Evolutionary conservation across 2,113 vertebrate genomes (phyloP).

Genomic region (Varanus komodoensis): DNA sequence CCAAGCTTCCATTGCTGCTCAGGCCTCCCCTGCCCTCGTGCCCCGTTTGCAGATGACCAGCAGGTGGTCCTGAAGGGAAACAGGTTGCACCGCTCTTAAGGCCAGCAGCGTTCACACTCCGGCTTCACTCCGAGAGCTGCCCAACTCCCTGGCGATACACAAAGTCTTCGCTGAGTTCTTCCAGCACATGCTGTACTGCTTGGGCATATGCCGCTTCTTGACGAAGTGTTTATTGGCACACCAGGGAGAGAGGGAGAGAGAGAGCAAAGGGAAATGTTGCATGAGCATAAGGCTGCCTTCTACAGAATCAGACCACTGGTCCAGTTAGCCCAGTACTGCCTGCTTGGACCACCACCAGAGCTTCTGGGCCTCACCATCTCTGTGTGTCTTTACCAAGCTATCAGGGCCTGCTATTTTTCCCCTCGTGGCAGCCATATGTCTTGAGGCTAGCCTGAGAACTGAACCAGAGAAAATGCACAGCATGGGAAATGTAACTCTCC

Average conservation of each 20-base stretch:
- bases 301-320: no score
- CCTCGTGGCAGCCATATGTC: no score
- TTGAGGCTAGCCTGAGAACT: no score
- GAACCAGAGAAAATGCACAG: no score
- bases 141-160: slow-evolving; percentile 39
- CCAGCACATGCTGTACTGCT: slow-evolving; percentile 40
- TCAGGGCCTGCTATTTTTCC: no score
- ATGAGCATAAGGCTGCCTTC: not conserved
- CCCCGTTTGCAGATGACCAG: slow-evolving; percentile 46
- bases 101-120: not conserved
- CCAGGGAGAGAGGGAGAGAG: not conserved
- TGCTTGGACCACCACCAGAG: no score
- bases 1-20: not conserved
- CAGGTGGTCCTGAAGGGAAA: slow-evolving; percentile 64
- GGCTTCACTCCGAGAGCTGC: slow-evolving; percentile 15
- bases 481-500: no score
- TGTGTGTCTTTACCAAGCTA: no score
- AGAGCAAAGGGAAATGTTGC: slow-evolving; percentile 26
- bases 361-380: no score
- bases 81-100: slow-evolving; percentile 40
- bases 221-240: slow-evolving; percentile 28
- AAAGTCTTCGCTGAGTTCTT: slow-evolving; percentile 45
- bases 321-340: no score
- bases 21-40: not conserved
- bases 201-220: slow-evolving; percentile 38